Percentiles rank a stretch among this genome's conserved stretches.
phyloP scores from a whole-genome alignment of 2,797 vertebrate genomes.

The Phrynocephalus vlangalii region DNA sequence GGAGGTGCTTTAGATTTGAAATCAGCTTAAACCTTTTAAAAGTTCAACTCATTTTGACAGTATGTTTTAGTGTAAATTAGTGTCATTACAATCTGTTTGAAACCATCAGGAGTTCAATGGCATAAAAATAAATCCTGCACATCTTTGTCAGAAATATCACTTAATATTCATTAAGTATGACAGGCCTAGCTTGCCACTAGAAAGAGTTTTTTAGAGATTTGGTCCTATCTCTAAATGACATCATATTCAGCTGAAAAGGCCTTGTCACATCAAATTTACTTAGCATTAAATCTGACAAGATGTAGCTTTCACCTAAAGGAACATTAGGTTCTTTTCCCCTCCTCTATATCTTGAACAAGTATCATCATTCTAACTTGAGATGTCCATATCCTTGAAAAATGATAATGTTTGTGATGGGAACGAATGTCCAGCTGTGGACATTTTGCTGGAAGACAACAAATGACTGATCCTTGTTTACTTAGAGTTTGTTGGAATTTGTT shows the following conservation, averaged over 20 bases:
- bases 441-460: slow-evolving; percentile 24
- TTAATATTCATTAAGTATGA: slow-evolving; percentile 67
- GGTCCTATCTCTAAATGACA: slow-evolving; percentile 56
- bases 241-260: slow-evolving; percentile 36
- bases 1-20: not conserved
- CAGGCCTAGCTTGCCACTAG: slow-evolving; percentile 61
- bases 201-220: slow-evolving; percentile 53
- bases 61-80: slow-evolving; percentile 35
- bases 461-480: not conserved
- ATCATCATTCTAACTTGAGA: slow-evolving; percentile 26
- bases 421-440: not conserved
- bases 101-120: slow-evolving; percentile 32
- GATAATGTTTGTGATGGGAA: rapidly evolving
- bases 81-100: slow-evolving; percentile 35
- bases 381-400: not conserved
- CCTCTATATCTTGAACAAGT: not conserved
- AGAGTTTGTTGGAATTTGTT: not conserved
- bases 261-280: slow-evolving; percentile 57
- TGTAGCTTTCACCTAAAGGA: slow-evolving; percentile 26
- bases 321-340: not conserved
- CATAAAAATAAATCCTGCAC: slow-evolving; percentile 53
- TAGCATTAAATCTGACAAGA: slow-evolving; percentile 40
- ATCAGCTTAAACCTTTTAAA: slow-evolving; percentile 14
- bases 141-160: slow-evolving; percentile 49
- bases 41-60: slow-evolving; percentile 24